These are phyloP conservation scores for Bicyclus anynana DNA, from an alignment of 1,140 invertebrate genomes.

Conservation along the genomic window DNA sequence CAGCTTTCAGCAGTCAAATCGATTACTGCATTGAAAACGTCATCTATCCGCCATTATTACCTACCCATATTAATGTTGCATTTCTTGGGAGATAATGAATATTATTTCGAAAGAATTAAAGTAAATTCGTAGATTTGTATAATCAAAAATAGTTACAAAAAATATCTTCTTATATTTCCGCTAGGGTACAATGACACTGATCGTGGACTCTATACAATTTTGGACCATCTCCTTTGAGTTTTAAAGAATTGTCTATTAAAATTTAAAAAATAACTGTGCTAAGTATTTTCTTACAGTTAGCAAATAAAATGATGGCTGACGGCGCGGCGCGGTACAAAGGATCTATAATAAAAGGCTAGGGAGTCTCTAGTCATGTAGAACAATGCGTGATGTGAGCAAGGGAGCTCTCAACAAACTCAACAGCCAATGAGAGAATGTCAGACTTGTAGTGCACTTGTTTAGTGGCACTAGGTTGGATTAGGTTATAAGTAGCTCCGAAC, in stretches of 20 bases:
- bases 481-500: conserved; percentile 56
- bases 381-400: conserved; percentile 36
- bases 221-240: no score
- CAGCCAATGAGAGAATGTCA: conserved; percentile 56
- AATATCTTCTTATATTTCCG: no score
- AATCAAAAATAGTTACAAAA: no score
- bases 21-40: no score
- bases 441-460: conserved; percentile 54
- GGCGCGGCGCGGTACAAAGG: conserved; percentile 9
- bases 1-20: no score
- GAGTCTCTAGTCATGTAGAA: conserved; percentile 29
- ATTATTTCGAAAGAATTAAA: no score
- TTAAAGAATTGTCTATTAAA: background rate
- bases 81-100: no score
- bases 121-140: no score
- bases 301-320: conserved; percentile 14
- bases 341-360: conserved; percentile 31
- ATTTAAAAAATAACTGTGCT: background rate
- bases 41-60: no score
- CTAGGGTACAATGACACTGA: no score
- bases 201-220: no score
- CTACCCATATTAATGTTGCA: no score
- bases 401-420: conserved; percentile 24
- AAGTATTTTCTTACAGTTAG: background rate
- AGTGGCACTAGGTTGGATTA: conserved; percentile 66